phyloP scores from a whole-genome alignment of 92 coral and sea anemone genomes.

The Porites divaricata region DNA sequence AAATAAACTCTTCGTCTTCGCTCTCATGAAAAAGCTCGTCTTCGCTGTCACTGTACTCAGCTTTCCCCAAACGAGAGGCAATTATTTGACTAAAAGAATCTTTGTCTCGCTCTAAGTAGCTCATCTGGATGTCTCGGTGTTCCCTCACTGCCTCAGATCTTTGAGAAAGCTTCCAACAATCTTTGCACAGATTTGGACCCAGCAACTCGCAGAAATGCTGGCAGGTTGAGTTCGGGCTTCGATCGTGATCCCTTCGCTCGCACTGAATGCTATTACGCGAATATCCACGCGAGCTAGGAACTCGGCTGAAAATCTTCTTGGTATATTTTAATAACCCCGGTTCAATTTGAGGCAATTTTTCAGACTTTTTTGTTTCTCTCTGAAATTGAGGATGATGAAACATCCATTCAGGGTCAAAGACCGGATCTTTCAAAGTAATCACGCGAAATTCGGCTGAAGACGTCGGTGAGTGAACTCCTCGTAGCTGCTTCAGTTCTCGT shows the following conservation, averaged over 20 bases:
- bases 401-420: constrained; percentile 38
- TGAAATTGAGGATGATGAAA: constrained; percentile 45
- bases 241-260: constrained; percentile 46
- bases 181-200: constrained; percentile 80
- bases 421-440: constrained; percentile 27
- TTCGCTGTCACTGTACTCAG: constrained; percentile 49
- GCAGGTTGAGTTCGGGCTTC: constrained; percentile 35
- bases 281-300: constrained; percentile 59
- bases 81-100: constrained; percentile 74
- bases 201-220: constrained; percentile 84
- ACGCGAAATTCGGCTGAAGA: constrained; percentile 18
- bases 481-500: constrained; percentile 5
- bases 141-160: constrained; percentile 50
- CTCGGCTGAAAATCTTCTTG: constrained; percentile 59
- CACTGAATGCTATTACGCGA: constrained; percentile 33
- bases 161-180: constrained; percentile 62
- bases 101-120: constrained; percentile 20
- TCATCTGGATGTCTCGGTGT: constrained; percentile 27
- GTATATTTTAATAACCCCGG: constrained; percentile 32
- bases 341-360: constrained; percentile 4
- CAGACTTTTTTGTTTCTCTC: constrained; percentile 8
- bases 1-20: constrained; percentile 61
- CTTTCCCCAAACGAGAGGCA: constrained; percentile 52
- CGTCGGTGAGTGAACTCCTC: not conserved
- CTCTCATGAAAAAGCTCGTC: constrained; percentile 65